phyloP scores from a whole-genome alignment of 2,113 vertebrate species.

The Phalacrocorax aristotelis region DNA sequence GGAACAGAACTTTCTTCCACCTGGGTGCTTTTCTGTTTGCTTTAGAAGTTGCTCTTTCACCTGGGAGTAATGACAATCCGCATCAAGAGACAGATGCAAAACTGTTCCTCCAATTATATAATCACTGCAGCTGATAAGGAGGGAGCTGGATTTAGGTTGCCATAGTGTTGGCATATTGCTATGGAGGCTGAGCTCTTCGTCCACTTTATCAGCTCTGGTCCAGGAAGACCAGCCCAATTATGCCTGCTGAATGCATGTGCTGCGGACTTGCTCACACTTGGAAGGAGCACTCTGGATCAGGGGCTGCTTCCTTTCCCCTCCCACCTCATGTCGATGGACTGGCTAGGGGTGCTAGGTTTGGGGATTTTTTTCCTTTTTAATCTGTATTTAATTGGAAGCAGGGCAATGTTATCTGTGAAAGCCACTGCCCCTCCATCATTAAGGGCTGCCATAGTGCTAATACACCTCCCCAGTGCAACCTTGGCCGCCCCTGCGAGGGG shows the following conservation, averaged over 20 bases:
- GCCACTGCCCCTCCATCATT: neutral
- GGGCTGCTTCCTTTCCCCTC: constrained; percentile 35
- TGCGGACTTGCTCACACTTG: neutral
- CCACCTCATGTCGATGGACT: neutral
- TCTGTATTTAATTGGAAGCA: neutral
- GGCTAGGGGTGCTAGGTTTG: neutral
- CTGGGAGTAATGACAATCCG: constrained; percentile 33
- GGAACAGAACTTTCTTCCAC: constrained; percentile 12
- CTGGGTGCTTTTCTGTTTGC: constrained; percentile 33
- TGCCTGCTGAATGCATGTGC: neutral
- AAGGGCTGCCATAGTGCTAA: neutral
- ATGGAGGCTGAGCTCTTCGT: constrained; percentile 64
- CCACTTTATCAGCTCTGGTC: constrained; percentile 43
- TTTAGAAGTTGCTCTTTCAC: constrained; percentile 62
- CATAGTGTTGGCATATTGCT: constrained; percentile 75
- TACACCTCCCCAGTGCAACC: neutral
- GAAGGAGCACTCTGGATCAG: neutral
- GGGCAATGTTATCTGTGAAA: neutral
- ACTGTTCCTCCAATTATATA: constrained; percentile 79
- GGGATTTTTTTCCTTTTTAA: neutral
- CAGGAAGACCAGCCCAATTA: constrained; percentile 37
- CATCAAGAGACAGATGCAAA: constrained; percentile 69
- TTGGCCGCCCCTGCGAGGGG: neutral
- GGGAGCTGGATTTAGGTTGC: constrained; percentile 75
- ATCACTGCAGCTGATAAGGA: constrained; percentile 79